Evolutionary conservation across 2,888 invertebrate species (phyloP).

Genomic region (Iselma pallidipennis): DNA sequence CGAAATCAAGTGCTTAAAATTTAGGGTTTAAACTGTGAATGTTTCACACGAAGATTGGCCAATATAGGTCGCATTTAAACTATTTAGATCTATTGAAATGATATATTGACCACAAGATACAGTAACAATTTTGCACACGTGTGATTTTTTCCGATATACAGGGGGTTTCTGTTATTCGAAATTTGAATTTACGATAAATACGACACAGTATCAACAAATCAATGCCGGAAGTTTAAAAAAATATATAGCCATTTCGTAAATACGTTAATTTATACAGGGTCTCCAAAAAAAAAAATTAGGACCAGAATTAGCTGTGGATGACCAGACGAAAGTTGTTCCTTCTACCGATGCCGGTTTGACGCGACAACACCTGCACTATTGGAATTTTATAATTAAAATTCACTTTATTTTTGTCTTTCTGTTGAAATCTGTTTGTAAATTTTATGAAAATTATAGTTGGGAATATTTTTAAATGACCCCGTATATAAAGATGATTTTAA

Average conservation of each 20-base stretch:
- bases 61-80: background rate
- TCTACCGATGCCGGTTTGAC: background rate
- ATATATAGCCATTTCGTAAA: background rate
- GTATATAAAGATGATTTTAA: no score
- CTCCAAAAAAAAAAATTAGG: background rate
- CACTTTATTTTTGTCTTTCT: no score
- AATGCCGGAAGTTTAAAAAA: background rate
- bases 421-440: no score
- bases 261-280: background rate
- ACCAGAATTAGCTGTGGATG: background rate
- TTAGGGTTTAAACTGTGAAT: constrained; percentile 4
- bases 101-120: background rate
- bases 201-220: no score
- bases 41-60: constrained; percentile 18
- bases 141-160: background rate
- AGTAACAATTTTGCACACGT: background rate
- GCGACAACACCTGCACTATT: background rate
- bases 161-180: background rate
- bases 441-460: no score
- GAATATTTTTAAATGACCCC: no score
- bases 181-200: background rate
- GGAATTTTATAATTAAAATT: background rate
- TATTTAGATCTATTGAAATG: background rate
- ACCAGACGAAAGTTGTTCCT: background rate
- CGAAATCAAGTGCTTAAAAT: background rate